Evolutionary conservation across 2,113 vertebrate species (phyloP).

Genomic region (Heterocephalus glaber): DNA sequence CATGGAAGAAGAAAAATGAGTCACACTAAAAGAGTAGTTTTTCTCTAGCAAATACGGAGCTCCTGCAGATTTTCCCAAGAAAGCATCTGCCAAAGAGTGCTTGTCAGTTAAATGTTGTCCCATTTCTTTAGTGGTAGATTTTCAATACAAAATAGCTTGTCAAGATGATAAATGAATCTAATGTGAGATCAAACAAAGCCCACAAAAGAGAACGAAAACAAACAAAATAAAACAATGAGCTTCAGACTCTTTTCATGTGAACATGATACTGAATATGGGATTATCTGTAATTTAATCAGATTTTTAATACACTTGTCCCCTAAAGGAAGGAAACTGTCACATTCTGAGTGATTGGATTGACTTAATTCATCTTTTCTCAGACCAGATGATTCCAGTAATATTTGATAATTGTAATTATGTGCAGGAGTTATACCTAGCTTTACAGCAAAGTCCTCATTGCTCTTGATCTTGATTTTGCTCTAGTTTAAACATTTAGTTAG

Average conservation of each 20-base stretch:
- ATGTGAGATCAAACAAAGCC: conserved; percentile 16
- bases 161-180: conserved; percentile 64
- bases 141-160: conserved; percentile 44
- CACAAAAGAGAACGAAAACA: neutral
- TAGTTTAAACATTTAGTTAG: neutral
- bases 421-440: neutral
- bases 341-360: neutral
- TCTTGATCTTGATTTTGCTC: neutral
- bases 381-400: neutral
- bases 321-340: neutral
- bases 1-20: neutral
- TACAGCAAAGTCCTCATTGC: neutral
- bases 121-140: conserved; percentile 14
- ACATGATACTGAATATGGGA: neutral
- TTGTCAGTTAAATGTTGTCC: conserved; percentile 46
- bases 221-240: neutral
- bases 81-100: conserved; percentile 28
- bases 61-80: neutral
- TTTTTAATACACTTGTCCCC: neutral
- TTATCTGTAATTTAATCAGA: neutral
- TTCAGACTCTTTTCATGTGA: neutral
- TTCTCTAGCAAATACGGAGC: neutral
- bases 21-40: conserved; percentile 25
- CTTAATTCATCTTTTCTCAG: neutral
- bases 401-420: neutral